Evolutionary conservation across 1,140 invertebrate species (phyloP), one percentile per base, ranked within the genome.

Genomic region (Zaprionus gabonicus): DNA sequence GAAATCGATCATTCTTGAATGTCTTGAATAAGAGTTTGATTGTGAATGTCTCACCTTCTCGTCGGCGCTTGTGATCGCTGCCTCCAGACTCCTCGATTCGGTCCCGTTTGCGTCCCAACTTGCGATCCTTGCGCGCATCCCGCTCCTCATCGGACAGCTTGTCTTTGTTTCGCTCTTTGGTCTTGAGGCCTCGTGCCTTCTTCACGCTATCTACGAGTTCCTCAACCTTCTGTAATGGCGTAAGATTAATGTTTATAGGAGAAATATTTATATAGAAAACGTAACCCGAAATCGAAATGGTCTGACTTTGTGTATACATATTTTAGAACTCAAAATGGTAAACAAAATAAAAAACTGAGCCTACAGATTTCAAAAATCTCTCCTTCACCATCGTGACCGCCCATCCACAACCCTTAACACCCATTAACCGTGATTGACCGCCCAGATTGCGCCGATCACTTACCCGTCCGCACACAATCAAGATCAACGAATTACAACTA

Each of bases 71-170:
- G 81, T 96, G 96, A 87, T 96, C 96, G 27, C 94, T 91, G 25
- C 93, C 82, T 17, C 94, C 81, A 0, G 94, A 93, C 91, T 96
- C 96, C 56, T 96, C 96, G 9, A 94, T 90, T 80, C 96, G 94
- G 90, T 96, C 96, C 93, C 96, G 94, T 93, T 97, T 97, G 25
- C 96, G 93, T 27, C 95, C 96, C 76, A 96, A 92, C 93, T 96
- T 97, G 86, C 96, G 94, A 91, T 97, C 96, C 93, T 96, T 96
- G 56, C 96, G 94, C 20, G 96, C 94, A 84, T 96, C 96, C 69
- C 95, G 95, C 66, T 95, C 95, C 79, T 96, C 95, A 27, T 92
- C 91, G 20, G 92, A 93, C 6, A 94, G 84, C 75, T 94, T 94
- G 34, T 94, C 94, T 53, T 93, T 91, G 91, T 93, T 91, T 84